A percentile compares a stretch with the other conserved stretches of the same genome.
These are phyloP conservation scores for Fistularia tabacaria DNA, from an alignment of 2,797 vertebrate species.

Conservation along the genomic window DNA sequence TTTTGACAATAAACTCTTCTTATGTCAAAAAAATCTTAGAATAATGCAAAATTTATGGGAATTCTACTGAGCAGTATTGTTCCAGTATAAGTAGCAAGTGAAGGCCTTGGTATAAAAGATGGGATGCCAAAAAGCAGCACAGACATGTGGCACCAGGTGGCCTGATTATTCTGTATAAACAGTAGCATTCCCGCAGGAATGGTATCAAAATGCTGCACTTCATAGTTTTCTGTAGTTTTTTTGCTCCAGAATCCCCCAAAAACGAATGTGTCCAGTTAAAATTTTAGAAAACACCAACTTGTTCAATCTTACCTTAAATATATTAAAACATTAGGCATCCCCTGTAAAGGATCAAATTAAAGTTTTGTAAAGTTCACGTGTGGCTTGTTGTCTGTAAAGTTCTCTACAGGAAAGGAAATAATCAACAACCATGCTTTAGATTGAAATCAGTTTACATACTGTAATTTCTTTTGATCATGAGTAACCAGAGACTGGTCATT, in stretches of 20 bases:
- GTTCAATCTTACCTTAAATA: too few species aligned
- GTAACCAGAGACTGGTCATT: too few species aligned
- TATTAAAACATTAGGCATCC: too few species aligned
- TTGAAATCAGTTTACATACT: too few species aligned
- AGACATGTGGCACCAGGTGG: slow-evolving; percentile 11
- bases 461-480: too few species aligned
- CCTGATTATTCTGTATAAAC: slow-evolving; percentile 2
- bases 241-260: neutral
- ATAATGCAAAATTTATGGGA: slow-evolving; percentile 6
- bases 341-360: too few species aligned
- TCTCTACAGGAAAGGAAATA: neutral
- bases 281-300: too few species aligned
- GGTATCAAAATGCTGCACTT: neutral
- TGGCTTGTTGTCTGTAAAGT: neutral
- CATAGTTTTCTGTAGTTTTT: neutral
- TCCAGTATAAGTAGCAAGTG: slow-evolving; percentile 9
- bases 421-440: neutral
- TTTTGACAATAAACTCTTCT: slow-evolving; percentile 1
- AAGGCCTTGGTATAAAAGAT: slow-evolving; percentile 11
- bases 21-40: too few species aligned
- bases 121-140: slow-evolving; percentile 20
- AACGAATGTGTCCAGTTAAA: neutral
- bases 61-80: slow-evolving; percentile 14
- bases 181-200: slow-evolving; percentile 3
- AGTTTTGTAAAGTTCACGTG: neutral